A percentile compares a stretch with the other conserved stretches of the same genome.
Evolutionary conservation across 2,797 vertebrate species (phyloP).

Genomic region (Oreochromis mossambicus): DNA sequence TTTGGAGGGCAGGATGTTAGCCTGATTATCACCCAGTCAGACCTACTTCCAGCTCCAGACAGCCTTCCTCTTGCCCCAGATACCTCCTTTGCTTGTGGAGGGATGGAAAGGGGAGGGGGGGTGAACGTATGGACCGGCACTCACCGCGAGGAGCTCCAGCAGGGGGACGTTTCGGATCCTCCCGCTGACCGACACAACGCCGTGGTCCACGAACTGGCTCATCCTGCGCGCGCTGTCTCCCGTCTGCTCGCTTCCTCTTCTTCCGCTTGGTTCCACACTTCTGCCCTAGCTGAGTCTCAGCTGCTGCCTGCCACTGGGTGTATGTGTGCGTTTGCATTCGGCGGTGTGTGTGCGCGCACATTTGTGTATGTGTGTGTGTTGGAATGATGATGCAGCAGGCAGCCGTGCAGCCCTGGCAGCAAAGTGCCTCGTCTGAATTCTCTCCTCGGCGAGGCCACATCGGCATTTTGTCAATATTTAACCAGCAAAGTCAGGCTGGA

Average conservation of each 20-base stretch:
- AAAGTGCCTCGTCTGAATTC: conserved; percentile 45
- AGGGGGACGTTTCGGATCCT: conserved; percentile 45
- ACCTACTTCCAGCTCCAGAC: conserved; percentile 50
- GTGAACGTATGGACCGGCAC: conserved; percentile 6
- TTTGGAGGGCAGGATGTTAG: conserved; percentile 39
- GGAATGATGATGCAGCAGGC: conserved; percentile 58
- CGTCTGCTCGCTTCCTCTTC: conserved; percentile 8
- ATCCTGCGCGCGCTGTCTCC: conserved; percentile 4
- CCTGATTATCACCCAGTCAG: conserved; percentile 42
- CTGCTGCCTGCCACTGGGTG: conserved; percentile 53
- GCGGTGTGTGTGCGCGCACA: background rate
- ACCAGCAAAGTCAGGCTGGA: conserved; percentile 71
- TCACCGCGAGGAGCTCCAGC: conserved; percentile 62
- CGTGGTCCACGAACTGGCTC: conserved; percentile 49
- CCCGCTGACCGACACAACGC: background rate
- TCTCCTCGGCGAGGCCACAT: conserved; percentile 44
- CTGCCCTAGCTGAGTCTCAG: conserved; percentile 56
- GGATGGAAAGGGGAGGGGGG: background rate
- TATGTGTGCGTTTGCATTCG: conserved; percentile 30
- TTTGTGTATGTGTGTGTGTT: conserved; percentile 5
- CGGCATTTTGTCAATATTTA: conserved; percentile 82
- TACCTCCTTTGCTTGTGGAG: conserved; percentile 1
- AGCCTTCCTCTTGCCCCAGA: conserved; percentile 48
- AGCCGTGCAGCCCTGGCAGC: conserved; percentile 41
- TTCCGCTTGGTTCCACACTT: conserved; percentile 54